These are phyloP conservation scores for Acrobasis suavella DNA, from an alignment of 2,888 invertebrate genomes.

Conservation along the genomic window DNA sequence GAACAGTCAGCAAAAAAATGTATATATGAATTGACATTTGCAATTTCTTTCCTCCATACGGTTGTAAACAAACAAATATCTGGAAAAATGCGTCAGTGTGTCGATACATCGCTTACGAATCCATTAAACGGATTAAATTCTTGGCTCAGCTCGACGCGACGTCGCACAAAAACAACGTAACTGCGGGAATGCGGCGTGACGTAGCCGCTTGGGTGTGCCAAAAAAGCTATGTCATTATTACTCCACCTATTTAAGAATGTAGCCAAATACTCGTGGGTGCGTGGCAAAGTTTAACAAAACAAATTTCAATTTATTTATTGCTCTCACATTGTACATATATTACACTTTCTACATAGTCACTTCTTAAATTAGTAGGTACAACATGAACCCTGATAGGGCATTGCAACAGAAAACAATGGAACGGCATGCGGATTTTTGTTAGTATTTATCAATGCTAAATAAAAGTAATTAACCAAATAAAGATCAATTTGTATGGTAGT, in stretches of 20 bases:
- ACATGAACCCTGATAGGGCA: too few species aligned
- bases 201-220: slow-evolving; percentile 34
- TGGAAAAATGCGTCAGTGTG: slow-evolving; percentile 39
- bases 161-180: slow-evolving; percentile 54
- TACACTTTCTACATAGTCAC: too few species aligned
- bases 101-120: slow-evolving; percentile 59
- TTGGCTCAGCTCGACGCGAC: slow-evolving; percentile 55
- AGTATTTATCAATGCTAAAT: too few species aligned
- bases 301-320: too few species aligned
- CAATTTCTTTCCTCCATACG: not conserved
- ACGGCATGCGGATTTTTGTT: too few species aligned
- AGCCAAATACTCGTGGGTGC: not conserved
- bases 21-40: slow-evolving; percentile 6
- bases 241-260: slow-evolving; percentile 30
- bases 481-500: too few species aligned
- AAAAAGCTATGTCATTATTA: slow-evolving; percentile 43
- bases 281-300: too few species aligned
- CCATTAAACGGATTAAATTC: slow-evolving; percentile 69
- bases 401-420: too few species aligned
- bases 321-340: too few species aligned
- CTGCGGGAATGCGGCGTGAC: slow-evolving; percentile 43
- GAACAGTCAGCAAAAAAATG: too few species aligned
- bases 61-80: slow-evolving; percentile 36
- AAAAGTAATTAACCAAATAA: too few species aligned
- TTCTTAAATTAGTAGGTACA: too few species aligned